These are phyloP conservation scores for Lagenorhynchus albirostris DNA, from an alignment of 2,113 vertebrate species.

Conservation along the genomic window DNA sequence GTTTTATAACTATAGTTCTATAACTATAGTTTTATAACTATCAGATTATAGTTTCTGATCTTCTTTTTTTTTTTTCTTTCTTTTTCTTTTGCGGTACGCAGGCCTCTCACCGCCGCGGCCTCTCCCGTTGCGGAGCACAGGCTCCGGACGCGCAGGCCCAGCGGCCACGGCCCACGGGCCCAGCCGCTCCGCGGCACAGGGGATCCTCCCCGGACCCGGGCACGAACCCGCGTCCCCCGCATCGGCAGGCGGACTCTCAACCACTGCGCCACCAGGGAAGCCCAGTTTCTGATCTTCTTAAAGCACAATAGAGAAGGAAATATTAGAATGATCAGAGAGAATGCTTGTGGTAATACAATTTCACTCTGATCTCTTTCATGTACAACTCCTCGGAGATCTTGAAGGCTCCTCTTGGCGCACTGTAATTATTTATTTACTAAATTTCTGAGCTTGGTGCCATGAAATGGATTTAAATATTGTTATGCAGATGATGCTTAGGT, in stretches of 20 bases:
- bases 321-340: not conserved
- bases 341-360: not conserved
- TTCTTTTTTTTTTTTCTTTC: not conserved
- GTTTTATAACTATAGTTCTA: too few species aligned
- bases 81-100: too few species aligned
- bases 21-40: too few species aligned
- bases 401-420: not conserved
- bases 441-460: not conserved
- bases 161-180: too few species aligned
- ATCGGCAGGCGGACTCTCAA: too few species aligned
- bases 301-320: not conserved
- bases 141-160: too few species aligned
- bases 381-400: not conserved
- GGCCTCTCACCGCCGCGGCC: too few species aligned
- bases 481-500: slow-evolving; percentile 14
- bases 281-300: slow-evolving; percentile 36
- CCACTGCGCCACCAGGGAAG: too few species aligned
- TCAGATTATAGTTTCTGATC: slow-evolving; percentile 36
- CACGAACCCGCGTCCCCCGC: too few species aligned
- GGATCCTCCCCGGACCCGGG: too few species aligned
- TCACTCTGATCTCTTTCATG: not conserved
- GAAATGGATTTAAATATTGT: slow-evolving; percentile 49
- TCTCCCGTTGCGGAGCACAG: too few species aligned
- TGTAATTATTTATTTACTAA: not conserved
- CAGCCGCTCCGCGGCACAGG: too few species aligned